Evolutionary conservation across 2,888 invertebrate genomes (phyloP).

Genomic region (Sinohyriopsis cumingii): DNA sequence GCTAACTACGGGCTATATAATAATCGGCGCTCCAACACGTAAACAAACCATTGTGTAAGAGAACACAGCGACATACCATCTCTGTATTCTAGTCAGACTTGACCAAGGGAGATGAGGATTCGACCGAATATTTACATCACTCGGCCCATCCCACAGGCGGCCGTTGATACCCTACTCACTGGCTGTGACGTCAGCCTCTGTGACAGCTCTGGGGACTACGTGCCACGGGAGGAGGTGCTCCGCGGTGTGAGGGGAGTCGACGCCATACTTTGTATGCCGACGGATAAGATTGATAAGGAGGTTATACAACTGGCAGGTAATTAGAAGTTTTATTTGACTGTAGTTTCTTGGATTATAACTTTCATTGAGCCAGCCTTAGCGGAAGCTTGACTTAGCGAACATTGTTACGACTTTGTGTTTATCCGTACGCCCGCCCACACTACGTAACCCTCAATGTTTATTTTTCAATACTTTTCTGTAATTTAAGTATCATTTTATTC

Average conservation of each 20-base stretch:
- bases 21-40: no score
- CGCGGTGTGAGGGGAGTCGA: conserved; percentile 81
- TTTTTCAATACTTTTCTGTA: no score
- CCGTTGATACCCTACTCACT: conserved; percentile 53
- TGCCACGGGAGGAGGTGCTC: conserved; percentile 78
- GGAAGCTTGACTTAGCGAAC: no score
- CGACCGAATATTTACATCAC: conserved; percentile 63
- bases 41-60: no score
- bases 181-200: conserved; percentile 62
- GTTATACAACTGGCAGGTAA: conserved; percentile 81
- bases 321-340: background rate
- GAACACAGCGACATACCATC: no score
- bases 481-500: no score
- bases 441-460: no score
- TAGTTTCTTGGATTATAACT: background rate
- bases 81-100: no score
- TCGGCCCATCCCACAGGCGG: conserved; percentile 60
- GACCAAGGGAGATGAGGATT: no score
- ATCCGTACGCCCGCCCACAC: no score
- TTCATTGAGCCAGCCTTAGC: background rate
- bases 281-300: conserved; percentile 87
- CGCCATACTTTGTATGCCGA: conserved; percentile 85
- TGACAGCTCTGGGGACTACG: conserved; percentile 56
- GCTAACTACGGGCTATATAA: no score
- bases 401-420: no score